Base-by-base conservation (phyloP, 2,113 vertebrate species). In the Pogonocichla stellata region DNA sequence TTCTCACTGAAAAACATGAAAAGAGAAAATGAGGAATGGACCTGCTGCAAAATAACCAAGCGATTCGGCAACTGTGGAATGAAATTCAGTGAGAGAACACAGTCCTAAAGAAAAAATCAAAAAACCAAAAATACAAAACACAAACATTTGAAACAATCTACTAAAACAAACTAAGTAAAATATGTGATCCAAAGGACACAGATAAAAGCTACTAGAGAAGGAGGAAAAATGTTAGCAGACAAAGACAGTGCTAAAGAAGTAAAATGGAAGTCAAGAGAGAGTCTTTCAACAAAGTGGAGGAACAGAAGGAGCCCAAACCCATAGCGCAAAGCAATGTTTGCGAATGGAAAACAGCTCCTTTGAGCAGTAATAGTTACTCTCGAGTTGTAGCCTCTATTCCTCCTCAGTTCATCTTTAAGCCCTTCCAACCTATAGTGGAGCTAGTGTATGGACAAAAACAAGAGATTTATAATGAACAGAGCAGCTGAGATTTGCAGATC, bases 371-470 rank as follows among this genome's bases (percentile, higher is more conserved):
- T 99, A 99, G 99, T 99, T 99, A 99, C 99, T 99, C 99, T 99
- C 98, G 98, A 99, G 98, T 99, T 98, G 99, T 99, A 99, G 98
- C 98, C 99, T 99, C 99, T 98, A 98, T 98, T 99, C 98, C 98
- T 99, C 98, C 99, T 99, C 98, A 99, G 99, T 99, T 99, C 99
- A 99, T 99, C 99, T 99, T 99, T 99, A 99, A 99, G 99, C 99
- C 99, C 99, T 99, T 99, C 99, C 99, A 99, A 99, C 99, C 98
- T 99, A 99, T 98, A 99, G 98, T 99, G 99, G 99, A 99, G 99
- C 99, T 99, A 99, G 98, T 98, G 98, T 98, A 98, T 97, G 97
- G 97, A 98, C 97, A 99, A 98, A 99, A 98, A 98, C 98, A 98
- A 98, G 98, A 98, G 98, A 98, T 98, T 98, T 98, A 98, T 96